phyloP scores from a whole-genome alignment of 2,113 vertebrate species.

The Pangasianodon hypophthalmus region DNA sequence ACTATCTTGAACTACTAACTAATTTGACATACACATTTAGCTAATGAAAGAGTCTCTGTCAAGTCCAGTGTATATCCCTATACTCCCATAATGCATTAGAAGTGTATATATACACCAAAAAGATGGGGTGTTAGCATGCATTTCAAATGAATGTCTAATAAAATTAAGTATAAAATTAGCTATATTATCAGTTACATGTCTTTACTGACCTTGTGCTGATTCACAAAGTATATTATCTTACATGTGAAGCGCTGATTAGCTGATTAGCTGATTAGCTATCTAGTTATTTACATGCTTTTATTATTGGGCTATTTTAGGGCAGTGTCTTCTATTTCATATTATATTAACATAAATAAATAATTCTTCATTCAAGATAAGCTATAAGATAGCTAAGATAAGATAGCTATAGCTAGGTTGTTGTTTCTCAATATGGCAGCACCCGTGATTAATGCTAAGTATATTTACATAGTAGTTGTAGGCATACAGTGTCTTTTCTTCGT shows the following conservation, averaged over 20 bases:
- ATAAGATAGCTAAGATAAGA: background rate
- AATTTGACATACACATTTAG: background rate
- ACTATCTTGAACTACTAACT: background rate
- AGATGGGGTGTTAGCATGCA: background rate
- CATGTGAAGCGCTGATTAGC: background rate
- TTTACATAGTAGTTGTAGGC: background rate
- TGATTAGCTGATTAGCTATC: background rate
- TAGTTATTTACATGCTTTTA: background rate
- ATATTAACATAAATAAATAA: background rate
- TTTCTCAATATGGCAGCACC: background rate
- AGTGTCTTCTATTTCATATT: background rate
- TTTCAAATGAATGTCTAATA: background rate
- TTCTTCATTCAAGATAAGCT: background rate
- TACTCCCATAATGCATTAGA: background rate
- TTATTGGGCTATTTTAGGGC: background rate
- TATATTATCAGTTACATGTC: background rate
- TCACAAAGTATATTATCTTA: background rate
- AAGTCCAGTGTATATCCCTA: background rate
- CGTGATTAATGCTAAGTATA: background rate
- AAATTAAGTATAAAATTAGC: background rate
- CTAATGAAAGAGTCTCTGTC: background rate
- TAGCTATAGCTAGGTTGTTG: background rate
- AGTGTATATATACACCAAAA: background rate
- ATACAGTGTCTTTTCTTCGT: background rate
- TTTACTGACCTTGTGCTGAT: background rate